Conservation (phyloP, 2,888 invertebrate species). For the Spialia ferax region DNA sequence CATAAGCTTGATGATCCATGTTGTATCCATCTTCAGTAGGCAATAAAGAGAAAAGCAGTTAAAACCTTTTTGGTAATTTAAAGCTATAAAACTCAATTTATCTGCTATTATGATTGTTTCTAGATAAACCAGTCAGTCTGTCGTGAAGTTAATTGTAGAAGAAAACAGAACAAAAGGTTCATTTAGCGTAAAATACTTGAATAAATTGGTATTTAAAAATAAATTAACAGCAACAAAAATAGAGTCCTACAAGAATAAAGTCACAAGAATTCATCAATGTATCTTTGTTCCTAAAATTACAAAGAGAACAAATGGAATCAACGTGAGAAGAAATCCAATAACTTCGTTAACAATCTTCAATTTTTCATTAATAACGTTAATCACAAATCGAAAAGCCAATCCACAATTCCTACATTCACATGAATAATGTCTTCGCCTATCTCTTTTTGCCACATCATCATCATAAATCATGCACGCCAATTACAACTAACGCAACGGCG, state of each 20-base stretch:
- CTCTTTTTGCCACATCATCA: conserved; percentile 38
- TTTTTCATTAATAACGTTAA: conserved; percentile 16
- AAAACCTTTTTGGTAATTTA: no score
- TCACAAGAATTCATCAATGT: neutral
- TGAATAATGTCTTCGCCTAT: conserved; percentile 33
- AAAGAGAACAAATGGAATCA: neutral
- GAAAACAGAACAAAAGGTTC: no score
- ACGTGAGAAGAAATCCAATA: neutral
- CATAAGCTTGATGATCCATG: conserved; percentile 75
- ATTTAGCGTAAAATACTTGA: neutral
- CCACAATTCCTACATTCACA: conserved; percentile 28
- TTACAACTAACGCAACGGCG: conserved; percentile 44
- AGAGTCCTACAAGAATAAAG: no score
- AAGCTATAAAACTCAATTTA: no score
- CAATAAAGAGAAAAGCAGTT: conserved; percentile 54
- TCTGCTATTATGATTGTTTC: no score
- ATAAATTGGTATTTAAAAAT: neutral
- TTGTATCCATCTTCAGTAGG: conserved; percentile 66
- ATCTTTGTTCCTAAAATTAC: neutral
- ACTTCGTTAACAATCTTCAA: neutral
- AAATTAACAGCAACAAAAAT: neutral
- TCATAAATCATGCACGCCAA: conserved; percentile 49
- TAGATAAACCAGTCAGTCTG: no score
- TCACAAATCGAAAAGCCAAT: conserved; percentile 24
- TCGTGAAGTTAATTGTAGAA: no score